Percentiles rank a stretch among this genome's conserved stretches.
These are phyloP conservation scores for Thyatira batis DNA, from an alignment of 2,888 invertebrate genomes.

Conservation along the genomic window DNA sequence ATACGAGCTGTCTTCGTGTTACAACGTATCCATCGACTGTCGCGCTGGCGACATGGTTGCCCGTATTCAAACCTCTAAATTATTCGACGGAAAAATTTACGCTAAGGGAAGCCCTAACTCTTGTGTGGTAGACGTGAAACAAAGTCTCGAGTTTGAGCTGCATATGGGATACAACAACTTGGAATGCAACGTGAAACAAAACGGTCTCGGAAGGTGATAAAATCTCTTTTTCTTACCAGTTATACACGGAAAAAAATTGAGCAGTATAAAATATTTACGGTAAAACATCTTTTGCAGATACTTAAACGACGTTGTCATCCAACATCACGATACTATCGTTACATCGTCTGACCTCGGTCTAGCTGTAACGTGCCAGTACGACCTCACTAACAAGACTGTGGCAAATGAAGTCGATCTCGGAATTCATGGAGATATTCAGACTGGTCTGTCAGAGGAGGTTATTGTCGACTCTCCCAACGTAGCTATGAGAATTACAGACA, in stretches of 20 bases:
- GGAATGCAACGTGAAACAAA: constrained; percentile 95
- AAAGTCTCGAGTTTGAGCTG: constrained; percentile 94
- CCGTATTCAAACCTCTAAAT: constrained; percentile 93
- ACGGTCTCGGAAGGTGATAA: constrained; percentile 88
- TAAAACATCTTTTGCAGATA: constrained; percentile 71
- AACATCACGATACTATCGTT: constrained; percentile 97
- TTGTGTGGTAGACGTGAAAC: constrained; percentile 94
- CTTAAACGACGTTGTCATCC: constrained; percentile 96
- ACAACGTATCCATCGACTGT: constrained; percentile 97
- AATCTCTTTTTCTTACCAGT: constrained; percentile 2
- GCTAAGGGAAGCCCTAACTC: constrained; percentile 97
- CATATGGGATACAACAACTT: constrained; percentile 96
- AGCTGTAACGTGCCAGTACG: constrained; percentile 96
- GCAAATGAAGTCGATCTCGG: constrained; percentile 95
- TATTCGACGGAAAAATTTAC: constrained; percentile 97
- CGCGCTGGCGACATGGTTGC: constrained; percentile 96
- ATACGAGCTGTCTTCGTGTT: constrained; percentile 95
- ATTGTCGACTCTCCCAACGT: constrained; percentile 97
- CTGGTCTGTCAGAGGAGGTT: constrained; percentile 93
- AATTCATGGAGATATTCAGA: constrained; percentile 93
- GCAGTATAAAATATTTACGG: constrained; percentile 13
- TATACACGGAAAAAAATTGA: not conserved
- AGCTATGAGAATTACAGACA: constrained; percentile 95
- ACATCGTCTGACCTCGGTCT: constrained; percentile 96
- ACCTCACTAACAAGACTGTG: constrained; percentile 96